Base-by-base conservation (phyloP, 2,888 invertebrate species). In the Lypha dubia region DNA sequence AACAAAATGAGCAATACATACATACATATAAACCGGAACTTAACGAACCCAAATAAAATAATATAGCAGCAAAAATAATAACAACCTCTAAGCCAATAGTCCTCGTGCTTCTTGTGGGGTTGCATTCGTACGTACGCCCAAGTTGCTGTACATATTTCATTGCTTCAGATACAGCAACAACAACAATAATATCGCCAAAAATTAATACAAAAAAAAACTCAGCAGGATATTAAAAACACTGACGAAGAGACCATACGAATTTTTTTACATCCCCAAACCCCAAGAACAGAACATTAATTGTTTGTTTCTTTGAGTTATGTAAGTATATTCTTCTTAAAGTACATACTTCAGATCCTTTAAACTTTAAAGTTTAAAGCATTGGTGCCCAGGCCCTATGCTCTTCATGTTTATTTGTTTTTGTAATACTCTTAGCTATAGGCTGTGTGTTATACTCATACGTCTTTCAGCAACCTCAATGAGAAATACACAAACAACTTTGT, bases 191-290 rank as follows among this genome's bases (percentile, higher is more conserved):
- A 53, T 41, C 22, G 11, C 56, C 28, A 22, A 38, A 28, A 46
- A 58, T 38, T 38, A 65, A 67, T 28, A 5, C 28, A 28, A 28
- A 41, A 51, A 49, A n/a, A 53, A 46, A 80, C 56, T 38, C 75
- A 75, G 68, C 63, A 70, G 82, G 82, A 70, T 67, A 83, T 67
- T 68, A 74, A 70, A 79, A 70, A 83, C 74, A 74, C n/a, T 53
- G 63, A 32, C 17, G 62, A 68, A 68, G 53, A 79, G 68, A 83
- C 28, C 28, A 2, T 4, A 28, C 28, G 28, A 28, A 28, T 5
- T 28, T 28, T 28, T 5, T 28, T 28, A 28, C 28, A 5, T 28
- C 28, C 3, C 5, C 28, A 5, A 28, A 28, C 28, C 3, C 2
- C 28, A 28, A 28, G 3, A 28, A n/a, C n/a, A n/a, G n/a, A n/a